A percentile compares a stretch with the other conserved stretches of the same genome.
These are phyloP conservation scores for Megaustenia siamemsis DNA, from an alignment of 2,888 invertebrate genomes.

Conservation along the genomic window DNA sequence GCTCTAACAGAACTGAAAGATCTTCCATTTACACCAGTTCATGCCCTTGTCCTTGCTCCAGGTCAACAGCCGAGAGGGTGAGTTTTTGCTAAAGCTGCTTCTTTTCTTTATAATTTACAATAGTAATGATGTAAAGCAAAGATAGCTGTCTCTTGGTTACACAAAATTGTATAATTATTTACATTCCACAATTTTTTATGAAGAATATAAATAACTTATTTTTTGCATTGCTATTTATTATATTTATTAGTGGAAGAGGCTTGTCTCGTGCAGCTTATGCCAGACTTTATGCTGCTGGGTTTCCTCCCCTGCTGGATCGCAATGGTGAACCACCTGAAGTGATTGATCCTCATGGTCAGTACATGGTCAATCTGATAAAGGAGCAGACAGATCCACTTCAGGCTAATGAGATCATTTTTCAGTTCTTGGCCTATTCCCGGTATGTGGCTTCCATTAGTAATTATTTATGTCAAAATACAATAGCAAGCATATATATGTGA, in stretches of 20 bases:
- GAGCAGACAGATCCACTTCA: constrained; percentile 80
- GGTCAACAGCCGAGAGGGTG: constrained; percentile 72
- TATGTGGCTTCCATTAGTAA: no score
- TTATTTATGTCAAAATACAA: no score
- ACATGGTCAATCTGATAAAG: constrained; percentile 68
- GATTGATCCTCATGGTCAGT: constrained; percentile 76
- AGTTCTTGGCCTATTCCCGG: constrained; percentile 81
- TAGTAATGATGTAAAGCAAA: no score
- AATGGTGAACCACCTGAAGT: constrained; percentile 79
- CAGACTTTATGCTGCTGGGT: constrained; percentile 78
- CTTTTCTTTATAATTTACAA: no score
- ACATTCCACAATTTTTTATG: no score
- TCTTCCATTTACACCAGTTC: constrained; percentile 74
- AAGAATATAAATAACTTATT: no score
- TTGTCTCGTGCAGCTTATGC: constrained; percentile 79
- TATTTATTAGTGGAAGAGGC: constrained; percentile 69
- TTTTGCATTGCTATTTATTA: no score
- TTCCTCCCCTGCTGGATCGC: constrained; percentile 78
- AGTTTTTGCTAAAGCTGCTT: constrained; percentile 24
- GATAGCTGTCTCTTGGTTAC: no score
- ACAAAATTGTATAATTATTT: no score
- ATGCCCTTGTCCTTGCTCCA: constrained; percentile 75
- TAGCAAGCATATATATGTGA: no score
- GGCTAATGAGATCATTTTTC: constrained; percentile 81
- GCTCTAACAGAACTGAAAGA: constrained; percentile 69